phyloP scores from a whole-genome alignment of 1,140 invertebrate genomes.

The Halyomorpha halys region DNA sequence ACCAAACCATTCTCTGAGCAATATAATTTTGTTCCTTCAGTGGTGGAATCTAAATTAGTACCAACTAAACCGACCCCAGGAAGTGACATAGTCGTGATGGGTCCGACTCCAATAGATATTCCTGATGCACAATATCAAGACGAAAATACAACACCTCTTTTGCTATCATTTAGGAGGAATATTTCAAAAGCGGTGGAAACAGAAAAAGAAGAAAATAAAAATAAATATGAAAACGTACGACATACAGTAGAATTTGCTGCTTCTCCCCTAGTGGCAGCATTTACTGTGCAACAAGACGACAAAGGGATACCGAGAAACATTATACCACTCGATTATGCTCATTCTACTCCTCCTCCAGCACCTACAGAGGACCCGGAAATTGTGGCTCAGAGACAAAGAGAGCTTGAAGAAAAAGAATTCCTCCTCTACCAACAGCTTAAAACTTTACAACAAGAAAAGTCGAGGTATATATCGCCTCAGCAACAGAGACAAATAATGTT shows the following conservation, averaged over 20 bases:
- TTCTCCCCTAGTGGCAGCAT: constrained; percentile 66
- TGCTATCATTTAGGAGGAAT: no score
- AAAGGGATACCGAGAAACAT: constrained; percentile 61
- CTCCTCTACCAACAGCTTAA: constrained; percentile 55
- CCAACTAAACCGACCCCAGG: not conserved
- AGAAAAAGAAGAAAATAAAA: constrained; percentile 1
- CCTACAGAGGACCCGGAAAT: constrained; percentile 28
- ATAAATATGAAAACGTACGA: constrained; percentile 21
- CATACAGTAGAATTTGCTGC: constrained; percentile 64
- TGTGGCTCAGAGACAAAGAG: constrained; percentile 41
- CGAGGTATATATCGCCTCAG: not conserved
- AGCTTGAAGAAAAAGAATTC: constrained; percentile 55
- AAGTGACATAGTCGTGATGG: not conserved
- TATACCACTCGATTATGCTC: constrained; percentile 49
- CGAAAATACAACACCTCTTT: not conserved
- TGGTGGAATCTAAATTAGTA: not conserved
- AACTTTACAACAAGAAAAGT: constrained; percentile 48
- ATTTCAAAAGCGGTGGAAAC: not conserved
- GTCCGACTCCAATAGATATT: constrained; percentile 1
- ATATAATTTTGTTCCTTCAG: no score
- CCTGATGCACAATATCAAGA: not conserved
- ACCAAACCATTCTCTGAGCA: no score
- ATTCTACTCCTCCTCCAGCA: constrained; percentile 29
- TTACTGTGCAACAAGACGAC: constrained; percentile 70
- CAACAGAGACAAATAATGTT: not conserved